Evolutionary conservation across 2,888 invertebrate species (phyloP).

Genomic region (Tethea ocularis): DNA sequence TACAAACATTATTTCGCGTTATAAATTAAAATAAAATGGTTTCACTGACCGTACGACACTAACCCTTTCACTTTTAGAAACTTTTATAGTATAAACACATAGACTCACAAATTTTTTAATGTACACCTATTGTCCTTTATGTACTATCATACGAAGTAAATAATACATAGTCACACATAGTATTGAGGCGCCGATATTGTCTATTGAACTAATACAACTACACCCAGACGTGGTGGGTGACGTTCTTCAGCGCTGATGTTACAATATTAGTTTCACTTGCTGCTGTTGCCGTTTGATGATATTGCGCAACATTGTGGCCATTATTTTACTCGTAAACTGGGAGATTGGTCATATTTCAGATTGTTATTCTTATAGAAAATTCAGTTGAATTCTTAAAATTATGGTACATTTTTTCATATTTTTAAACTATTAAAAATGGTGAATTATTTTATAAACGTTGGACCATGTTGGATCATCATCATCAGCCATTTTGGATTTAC

Average conservation of each 20-base stretch:
- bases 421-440: too few relatives aligned
- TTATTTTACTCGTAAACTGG: neutral
- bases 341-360: neutral
- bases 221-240: slow-evolving; percentile 5
- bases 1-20: slow-evolving; percentile 9
- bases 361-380: neutral
- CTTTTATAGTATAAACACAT: slow-evolving; percentile 5
- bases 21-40: slow-evolving; percentile 16
- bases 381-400: too few relatives aligned
- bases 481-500: too few relatives aligned
- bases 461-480: too few relatives aligned
- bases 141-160: slow-evolving; percentile 6
- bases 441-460: too few relatives aligned
- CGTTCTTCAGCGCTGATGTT: slow-evolving; percentile 14
- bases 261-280: slow-evolving; percentile 44
- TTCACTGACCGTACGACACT: slow-evolving; percentile 28
- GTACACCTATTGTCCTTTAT: neutral
- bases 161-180: neutral
- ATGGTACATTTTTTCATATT: too few relatives aligned
- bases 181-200: neutral
- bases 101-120: neutral
- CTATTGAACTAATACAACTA: neutral
- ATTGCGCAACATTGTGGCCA: neutral
- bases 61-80: slow-evolving; percentile 31
- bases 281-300: slow-evolving; percentile 4